A percentile compares a stretch with the other conserved stretches of the same genome.
Conservation (phyloP, 2,113 vertebrate genomes). For the Sapajus apella region DNA sequence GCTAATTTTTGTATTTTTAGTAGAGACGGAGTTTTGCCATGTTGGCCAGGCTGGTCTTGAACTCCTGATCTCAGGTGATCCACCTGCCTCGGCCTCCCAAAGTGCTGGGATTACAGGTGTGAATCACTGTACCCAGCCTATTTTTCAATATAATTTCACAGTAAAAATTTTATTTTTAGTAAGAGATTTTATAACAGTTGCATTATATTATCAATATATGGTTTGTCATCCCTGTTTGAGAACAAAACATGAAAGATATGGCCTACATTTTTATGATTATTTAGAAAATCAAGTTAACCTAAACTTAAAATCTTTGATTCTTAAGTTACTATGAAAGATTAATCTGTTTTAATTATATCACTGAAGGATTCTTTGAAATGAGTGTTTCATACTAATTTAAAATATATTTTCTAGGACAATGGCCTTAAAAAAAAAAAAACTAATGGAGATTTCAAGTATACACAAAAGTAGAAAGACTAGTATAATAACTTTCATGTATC, state of each 20-base stretch:
- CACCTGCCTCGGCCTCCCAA: too few relatives aligned
- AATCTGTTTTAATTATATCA: not conserved
- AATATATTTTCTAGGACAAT: not conserved
- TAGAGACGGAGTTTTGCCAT: too few relatives aligned
- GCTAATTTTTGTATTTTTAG: too few relatives aligned
- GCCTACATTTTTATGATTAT: not conserved
- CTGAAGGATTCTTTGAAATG: slow-evolving; percentile 18
- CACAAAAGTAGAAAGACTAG: not conserved
- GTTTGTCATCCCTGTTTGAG: not conserved
- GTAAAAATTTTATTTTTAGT: not conserved
- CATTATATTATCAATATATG: not conserved
- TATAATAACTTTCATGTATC: not conserved
- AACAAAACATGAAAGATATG: not conserved
- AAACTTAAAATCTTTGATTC: not conserved
- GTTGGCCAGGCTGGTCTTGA: too few relatives aligned
- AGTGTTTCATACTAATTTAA: slow-evolving; percentile 44
- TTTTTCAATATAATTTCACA: not conserved
- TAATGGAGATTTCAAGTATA: not conserved
- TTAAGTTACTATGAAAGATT: not conserved
- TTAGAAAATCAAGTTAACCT: slow-evolving; percentile 23
- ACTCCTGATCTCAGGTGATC: too few relatives aligned
- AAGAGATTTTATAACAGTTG: not conserved
- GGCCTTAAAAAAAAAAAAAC: not conserved
- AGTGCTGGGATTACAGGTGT: too few relatives aligned
- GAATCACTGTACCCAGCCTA: too few relatives aligned